phyloP scores from a whole-genome alignment of 1,140 invertebrate genomes.

The Leucophenga varia region DNA sequence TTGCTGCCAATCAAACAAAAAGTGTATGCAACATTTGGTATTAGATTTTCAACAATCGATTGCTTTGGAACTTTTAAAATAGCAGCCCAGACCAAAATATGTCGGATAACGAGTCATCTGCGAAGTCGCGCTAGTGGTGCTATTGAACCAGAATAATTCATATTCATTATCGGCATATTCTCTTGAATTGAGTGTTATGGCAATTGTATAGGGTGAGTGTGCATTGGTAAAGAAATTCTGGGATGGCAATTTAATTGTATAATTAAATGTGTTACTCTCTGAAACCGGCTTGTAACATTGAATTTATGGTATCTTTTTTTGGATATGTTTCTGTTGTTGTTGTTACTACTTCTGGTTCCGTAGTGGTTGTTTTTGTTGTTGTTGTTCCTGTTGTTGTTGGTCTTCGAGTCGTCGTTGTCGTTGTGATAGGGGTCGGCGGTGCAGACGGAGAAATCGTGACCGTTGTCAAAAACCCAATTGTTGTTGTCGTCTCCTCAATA shows the following conservation, averaged over 20 bases:
- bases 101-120: slow-evolving; percentile 30
- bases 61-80: slow-evolving; percentile 19
- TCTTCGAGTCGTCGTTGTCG: neutral
- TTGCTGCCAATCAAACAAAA: slow-evolving; percentile 41
- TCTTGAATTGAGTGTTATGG: slow-evolving; percentile 13
- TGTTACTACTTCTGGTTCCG: too few relatives aligned
- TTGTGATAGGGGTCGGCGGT: neutral
- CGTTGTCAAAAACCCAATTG: neutral
- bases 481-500: neutral
- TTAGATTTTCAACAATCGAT: slow-evolving; percentile 23
- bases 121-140: slow-evolving; percentile 26
- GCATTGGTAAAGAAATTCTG: slow-evolving; percentile 11
- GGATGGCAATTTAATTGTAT: too few relatives aligned
- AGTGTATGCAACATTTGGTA: slow-evolving; percentile 36
- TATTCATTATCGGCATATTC: slow-evolving; percentile 5
- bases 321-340: too few relatives aligned
- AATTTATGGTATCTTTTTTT: too few relatives aligned
- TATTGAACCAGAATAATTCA: slow-evolving; percentile 35
- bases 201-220: slow-evolving; percentile 12
- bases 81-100: slow-evolving; percentile 32
- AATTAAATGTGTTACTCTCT: too few relatives aligned
- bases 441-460: neutral
- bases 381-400: neutral
- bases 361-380: neutral
- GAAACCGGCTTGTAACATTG: too few relatives aligned